A percentile compares a stretch with the other conserved stretches of the same genome.
Evolutionary conservation across 2,888 invertebrate genomes (phyloP).

Genomic region (Minunthozetes semirufus): DNA sequence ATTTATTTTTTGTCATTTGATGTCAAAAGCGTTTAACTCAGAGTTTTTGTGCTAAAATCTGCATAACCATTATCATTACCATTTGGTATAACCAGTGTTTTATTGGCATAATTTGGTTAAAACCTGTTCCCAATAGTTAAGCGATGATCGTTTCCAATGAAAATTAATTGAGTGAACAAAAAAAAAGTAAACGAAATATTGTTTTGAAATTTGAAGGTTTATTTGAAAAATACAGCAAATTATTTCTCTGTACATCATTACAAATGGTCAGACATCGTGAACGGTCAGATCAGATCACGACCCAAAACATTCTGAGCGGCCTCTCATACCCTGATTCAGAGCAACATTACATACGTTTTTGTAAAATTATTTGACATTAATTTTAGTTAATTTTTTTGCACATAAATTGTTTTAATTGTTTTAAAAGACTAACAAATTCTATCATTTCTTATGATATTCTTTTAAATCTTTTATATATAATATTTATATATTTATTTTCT

Average conservation of each 20-base stretch:
- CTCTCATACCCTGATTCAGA: slow-evolving; percentile 27
- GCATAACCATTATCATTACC: no score
- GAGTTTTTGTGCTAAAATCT: no score
- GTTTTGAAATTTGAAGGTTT: slow-evolving; percentile 4
- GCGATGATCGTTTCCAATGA: no score
- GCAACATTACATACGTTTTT: slow-evolving; percentile 18
- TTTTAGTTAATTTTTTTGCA: slow-evolving; percentile 14
- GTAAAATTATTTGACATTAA: neutral
- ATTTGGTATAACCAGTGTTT: no score
- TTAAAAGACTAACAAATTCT: slow-evolving; percentile 13
- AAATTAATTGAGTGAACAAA: no score
- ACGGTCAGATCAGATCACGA: neutral
- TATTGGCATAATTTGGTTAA: no score
- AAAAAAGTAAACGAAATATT: no score
- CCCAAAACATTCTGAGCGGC: slow-evolving; percentile 23
- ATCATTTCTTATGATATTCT: slow-evolving; percentile 11
- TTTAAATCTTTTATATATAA: neutral
- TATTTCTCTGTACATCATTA: slow-evolving; percentile 29
- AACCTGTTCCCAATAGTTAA: no score
- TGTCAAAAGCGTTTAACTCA: neutral
- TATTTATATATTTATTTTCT: slow-evolving; percentile 17
- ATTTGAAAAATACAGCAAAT: slow-evolving; percentile 31
- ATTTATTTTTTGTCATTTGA: neutral
- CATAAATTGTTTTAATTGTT: slow-evolving; percentile 15
- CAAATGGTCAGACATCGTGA: slow-evolving; percentile 10